A percentile compares a stretch with the other conserved stretches of the same genome.
Conservation (phyloP, 2,888 invertebrate species). For the Drosophila barbarae region DNA sequence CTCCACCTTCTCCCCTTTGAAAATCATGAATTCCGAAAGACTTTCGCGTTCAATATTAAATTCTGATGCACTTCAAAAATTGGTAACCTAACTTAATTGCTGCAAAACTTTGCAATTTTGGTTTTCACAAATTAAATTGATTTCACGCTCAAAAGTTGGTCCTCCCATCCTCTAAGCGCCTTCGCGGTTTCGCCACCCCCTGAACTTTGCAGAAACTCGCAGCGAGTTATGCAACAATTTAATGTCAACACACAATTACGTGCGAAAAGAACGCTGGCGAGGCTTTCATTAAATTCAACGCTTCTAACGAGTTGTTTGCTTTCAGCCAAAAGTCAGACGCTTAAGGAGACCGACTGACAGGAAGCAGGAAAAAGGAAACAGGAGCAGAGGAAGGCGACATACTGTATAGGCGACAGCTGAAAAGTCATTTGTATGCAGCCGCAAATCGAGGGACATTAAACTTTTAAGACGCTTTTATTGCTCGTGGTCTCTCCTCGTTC, state of each 20-base stretch:
- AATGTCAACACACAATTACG: conserved; percentile 34
- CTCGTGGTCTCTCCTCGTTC: conserved; percentile 40
- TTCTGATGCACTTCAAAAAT: not conserved
- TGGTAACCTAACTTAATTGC: not conserved
- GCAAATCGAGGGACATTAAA: conserved; percentile 66
- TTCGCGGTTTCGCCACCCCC: not conserved
- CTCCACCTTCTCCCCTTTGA: not conserved
- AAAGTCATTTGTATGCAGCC: conserved; percentile 61
- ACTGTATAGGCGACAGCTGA: conserved; percentile 30
- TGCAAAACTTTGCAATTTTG: conserved; percentile 1
- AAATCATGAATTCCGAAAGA: not conserved
- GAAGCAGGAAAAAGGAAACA: conserved; percentile 23
- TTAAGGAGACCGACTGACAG: conserved; percentile 12
- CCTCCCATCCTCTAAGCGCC: not conserved
- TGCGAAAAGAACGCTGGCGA: conserved; percentile 18
- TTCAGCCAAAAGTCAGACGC: conserved; percentile 24
- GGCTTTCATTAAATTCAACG: conserved; percentile 19
- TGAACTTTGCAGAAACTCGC: conserved; percentile 3
- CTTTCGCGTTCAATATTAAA: not conserved
- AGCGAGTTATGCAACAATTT: conserved; percentile 30
- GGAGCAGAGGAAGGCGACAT: conserved; percentile 18
- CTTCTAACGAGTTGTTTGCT: conserved; percentile 26
- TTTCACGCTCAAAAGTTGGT: conserved; percentile 9
- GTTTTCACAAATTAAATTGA: conserved; percentile 13
- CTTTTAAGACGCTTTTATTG: conserved; percentile 73